phyloP scores from a whole-genome alignment of 2,113 vertebrate species.

The Scortum barcoo region DNA sequence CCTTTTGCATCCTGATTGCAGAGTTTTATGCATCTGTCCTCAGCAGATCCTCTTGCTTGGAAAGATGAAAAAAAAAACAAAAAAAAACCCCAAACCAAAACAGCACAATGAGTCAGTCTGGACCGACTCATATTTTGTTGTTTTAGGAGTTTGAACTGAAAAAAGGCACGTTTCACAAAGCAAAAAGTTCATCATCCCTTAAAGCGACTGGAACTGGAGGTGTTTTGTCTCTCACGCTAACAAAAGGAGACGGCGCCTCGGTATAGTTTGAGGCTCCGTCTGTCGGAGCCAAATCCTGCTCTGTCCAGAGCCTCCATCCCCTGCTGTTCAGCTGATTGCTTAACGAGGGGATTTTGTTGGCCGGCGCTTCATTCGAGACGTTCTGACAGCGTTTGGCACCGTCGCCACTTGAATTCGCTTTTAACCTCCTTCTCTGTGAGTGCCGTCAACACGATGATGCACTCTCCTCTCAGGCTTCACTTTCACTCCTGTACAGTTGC shows the following conservation, averaged over 20 bases:
- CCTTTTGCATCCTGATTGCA: neutral
- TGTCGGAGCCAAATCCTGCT: constrained; percentile 2
- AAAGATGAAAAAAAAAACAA: too few species aligned
- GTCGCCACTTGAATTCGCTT: neutral
- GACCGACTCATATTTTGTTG: neutral
- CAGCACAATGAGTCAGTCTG: neutral
- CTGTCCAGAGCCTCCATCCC: neutral
- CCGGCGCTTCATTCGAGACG: neutral
- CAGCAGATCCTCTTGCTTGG: neutral
- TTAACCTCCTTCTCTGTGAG: neutral
- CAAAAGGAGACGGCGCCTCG: neutral
- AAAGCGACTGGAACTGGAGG: constrained; percentile 11
- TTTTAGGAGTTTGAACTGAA: neutral
- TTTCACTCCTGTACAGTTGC: neutral
- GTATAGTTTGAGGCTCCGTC: constrained; percentile 2
- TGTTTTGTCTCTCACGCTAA: constrained; percentile 22
- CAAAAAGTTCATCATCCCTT: neutral
- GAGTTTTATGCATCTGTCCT: constrained; percentile 9
- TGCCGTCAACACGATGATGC: neutral
- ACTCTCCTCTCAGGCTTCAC: neutral
- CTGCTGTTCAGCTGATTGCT: constrained; percentile 25
- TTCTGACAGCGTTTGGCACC: neutral
- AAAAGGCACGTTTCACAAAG: neutral
- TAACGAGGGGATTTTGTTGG: constrained; percentile 29
- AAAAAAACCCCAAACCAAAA: too few species aligned